Base-by-base conservation (phyloP, 2,113 vertebrate species). In the Rhegmatorhina hoffmannsi region DNA sequence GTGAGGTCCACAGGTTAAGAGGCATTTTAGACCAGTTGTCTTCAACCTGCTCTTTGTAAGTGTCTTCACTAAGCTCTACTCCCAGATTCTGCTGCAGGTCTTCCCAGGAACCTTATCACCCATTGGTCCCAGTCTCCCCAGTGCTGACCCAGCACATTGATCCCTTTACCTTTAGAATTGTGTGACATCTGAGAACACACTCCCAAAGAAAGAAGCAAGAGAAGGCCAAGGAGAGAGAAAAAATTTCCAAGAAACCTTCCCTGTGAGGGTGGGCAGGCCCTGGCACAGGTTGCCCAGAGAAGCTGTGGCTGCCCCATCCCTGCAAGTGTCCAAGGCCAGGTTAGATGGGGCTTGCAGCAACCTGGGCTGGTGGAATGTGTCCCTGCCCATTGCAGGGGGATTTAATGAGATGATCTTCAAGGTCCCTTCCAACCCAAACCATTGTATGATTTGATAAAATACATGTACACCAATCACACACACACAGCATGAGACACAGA, bases 321-420 rank as follows among this genome's bases (percentile, higher is more conserved):
- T 90, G 63, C 8, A 0, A 77, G 11, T 43, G 49, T 0, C 40
- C 63, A 26, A 62, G 3, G n/a, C 19, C 29, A 43, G 40, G 34
- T 0, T 84, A 55, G 55, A 55, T 0, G 0, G 53, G 24, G 13
- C 28, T 75, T 1, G 38, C 70, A 90, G 47, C 17, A 34, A 0
- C 28, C 55, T 76, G 70, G 79, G 25, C 6, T 0, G 18, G n/a
- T 11, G 55, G 40, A 0, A 77, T 2, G 2, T 23, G 55, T 19
- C 63, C 17, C 47, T 76, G 55, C 13, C 21, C 29, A 47, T 26
- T 25, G 40, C 11, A 34, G 11, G 6, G 43, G 11, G 10, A 16
- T 53, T 36, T 19, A 0, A 1, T 1, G 9, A 29, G 29, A 21
- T 23, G 63, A 13, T 1, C 4, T 49, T 62, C n/a, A 31, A 40